Evolutionary conservation across 2,888 invertebrate species (phyloP).

Genomic region (Limnephilus marmoratus): DNA sequence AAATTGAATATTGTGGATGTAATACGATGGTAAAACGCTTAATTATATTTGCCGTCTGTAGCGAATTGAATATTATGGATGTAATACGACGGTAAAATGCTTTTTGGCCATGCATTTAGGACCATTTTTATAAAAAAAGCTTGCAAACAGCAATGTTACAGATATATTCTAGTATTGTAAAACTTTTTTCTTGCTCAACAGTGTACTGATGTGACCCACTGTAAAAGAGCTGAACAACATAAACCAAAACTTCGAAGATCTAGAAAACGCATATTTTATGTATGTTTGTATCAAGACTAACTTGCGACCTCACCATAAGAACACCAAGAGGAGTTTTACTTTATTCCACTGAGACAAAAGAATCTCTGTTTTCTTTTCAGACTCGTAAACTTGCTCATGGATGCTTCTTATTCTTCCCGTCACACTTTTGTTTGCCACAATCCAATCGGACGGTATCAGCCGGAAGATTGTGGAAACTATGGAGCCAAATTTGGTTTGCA

Average conservation of each 20-base stretch:
- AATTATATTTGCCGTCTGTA: background rate
- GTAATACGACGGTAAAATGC: no score
- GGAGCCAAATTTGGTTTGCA: background rate
- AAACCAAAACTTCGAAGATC: background rate
- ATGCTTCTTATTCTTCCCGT: background rate
- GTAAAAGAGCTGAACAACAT: background rate
- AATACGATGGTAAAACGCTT: no score
- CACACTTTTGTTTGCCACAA: background rate
- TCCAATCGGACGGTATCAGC: background rate
- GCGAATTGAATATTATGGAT: background rate
- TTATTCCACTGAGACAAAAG: background rate
- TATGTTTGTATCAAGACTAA: background rate
- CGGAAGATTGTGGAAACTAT: background rate
- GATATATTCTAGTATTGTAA: no score
- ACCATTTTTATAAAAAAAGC: no score
- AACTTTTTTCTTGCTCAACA: no score
- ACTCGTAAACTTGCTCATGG: background rate
- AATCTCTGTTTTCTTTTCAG: background rate
- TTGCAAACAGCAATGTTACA: no score
- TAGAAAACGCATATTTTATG: background rate
- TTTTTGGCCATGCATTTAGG: no score
- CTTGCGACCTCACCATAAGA: background rate
- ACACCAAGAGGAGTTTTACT: background rate
- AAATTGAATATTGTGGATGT: no score
- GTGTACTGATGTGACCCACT: background rate